Evolutionary conservation across 2,888 invertebrate genomes (phyloP), one percentile per base, ranked within the genome.

Genomic region (Agrochola circellaris): DNA sequence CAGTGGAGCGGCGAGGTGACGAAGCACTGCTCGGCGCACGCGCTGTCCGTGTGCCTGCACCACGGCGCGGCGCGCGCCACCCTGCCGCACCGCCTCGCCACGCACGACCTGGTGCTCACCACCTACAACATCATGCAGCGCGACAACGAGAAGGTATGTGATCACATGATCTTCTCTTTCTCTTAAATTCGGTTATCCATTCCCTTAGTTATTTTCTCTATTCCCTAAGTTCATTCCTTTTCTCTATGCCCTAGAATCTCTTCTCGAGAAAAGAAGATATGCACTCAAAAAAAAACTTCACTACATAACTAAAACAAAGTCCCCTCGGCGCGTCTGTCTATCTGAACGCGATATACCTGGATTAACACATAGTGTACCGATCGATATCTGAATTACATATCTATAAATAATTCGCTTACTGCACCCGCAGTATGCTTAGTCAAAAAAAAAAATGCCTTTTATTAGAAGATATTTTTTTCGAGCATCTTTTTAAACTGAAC

Each of bases 1-100:
- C 99, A 99, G 93, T 99, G 99, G 99, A 97, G 98, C 79, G 96
- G 94, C 23, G 99, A 99, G 94, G 97, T 99, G 15, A 92, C 95
- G 17, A 97, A 96, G 51, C 98, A 98, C 90, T 97, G 98, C 69
- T 92, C 94, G 61, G 91, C 97, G 13, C 97, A 98, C 81, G 90
- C 97, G 0, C 94, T 99, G 0, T 95, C 97, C 3, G 97, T 98
- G 7, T 95, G 97, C 73, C 92, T 98, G 56, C 98, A 98, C 96
- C 99, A 99, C 95, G 99, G 99, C 0, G 96, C 97, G 0, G 97
- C 98, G 87, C 97, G 99, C 26, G 98, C 98, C 89, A 94, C 94
- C 2, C 97, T 96, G 89, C 95, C 97, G 23, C 97, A 97, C 88
- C 95, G 97, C 81, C 95, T 99, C 66, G 97, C 98, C 0, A 95